phyloP scores from a whole-genome alignment of 2,888 invertebrate species.

The Campoplex nolae region DNA sequence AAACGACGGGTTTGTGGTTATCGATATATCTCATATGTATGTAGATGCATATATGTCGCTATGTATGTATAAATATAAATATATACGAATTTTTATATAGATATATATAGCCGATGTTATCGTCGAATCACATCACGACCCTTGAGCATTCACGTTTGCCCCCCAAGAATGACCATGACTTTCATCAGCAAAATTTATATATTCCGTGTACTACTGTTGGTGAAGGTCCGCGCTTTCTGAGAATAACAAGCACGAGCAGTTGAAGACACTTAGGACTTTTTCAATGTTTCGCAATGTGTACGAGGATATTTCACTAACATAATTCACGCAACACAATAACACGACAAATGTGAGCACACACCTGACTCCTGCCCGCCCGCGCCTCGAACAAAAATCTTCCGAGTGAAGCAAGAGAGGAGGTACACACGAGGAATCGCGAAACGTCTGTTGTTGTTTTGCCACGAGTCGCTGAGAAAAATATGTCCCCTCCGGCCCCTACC shows the following conservation, averaged over 20 bases:
- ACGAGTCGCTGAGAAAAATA: slow-evolving; percentile 78
- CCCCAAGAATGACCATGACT: slow-evolving; percentile 78
- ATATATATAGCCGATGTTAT: slow-evolving; percentile 36
- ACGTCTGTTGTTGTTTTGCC: slow-evolving; percentile 81
- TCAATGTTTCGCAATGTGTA: slow-evolving; percentile 22
- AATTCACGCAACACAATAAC: slow-evolving; percentile 28
- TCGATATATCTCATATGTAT: slow-evolving; percentile 7
- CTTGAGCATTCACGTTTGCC: slow-evolving; percentile 71
- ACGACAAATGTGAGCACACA: slow-evolving; percentile 27
- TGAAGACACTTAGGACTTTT: slow-evolving; percentile 22
- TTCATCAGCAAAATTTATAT: slow-evolving; percentile 74
- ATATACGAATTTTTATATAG: neutral
- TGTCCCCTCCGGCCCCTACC: slow-evolving; percentile 56
- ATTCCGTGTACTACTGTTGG: slow-evolving; percentile 60
- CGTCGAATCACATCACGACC: slow-evolving; percentile 73
- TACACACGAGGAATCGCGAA: slow-evolving; percentile 56
- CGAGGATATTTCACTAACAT: slow-evolving; percentile 21
- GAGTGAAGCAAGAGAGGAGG: slow-evolving; percentile 19
- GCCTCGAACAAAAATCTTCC: slow-evolving; percentile 43
- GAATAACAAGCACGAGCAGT: neutral
- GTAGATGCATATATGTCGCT: neutral
- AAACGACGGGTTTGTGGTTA: slow-evolving; percentile 25
- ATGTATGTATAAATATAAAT: slow-evolving; percentile 15
- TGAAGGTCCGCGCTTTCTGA: slow-evolving; percentile 29
- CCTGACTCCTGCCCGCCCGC: slow-evolving; percentile 13